Evolutionary conservation across 2,797 vertebrate genomes (phyloP), one percentile per base, ranked within the genome.

Genomic region (Leptodactylus fallax): DNA sequence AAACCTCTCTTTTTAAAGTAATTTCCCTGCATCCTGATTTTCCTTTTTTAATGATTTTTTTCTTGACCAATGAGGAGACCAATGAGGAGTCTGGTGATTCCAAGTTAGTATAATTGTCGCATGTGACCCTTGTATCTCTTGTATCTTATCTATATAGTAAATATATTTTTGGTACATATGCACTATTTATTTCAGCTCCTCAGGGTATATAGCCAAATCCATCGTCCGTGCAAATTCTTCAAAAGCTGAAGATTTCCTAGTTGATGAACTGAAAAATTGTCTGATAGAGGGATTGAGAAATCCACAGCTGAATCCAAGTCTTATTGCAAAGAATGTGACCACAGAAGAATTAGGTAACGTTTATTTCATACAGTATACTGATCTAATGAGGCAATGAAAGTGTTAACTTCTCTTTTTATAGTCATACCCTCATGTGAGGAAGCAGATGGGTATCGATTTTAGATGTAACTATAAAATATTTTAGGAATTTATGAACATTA

Each of bases 51-150:
- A 19, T 61, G 6, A 80, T 67, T 55, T 83, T 83, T 72, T 61
- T 23, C 19, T 83, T 71, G 6, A 45, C 45, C 76, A 88, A 69
- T 53, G 84, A 60, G 51, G 74, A 79, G 36, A 71, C 36, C 74
- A 61, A 25, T 61, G 55, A 47, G 49, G 63, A 87, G 25, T 45
- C 23, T 55, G 49, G 0, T 16, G 72, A 58, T 19, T 49, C 83
- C 60, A 88, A 84, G 87, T 88, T 79, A 88, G 87, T 88, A 85
- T 79, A 81, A n/a, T 16, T 55, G 47, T 71, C 25, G 19, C 49
- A 4, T 60, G 11, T 56, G 45, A 14, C 19, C 13, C 8, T 74
- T 51, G 21, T 85, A 61, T 49, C 36, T 25, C 21, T 51, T 47
- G 61, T 19, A 23, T 74, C 4, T 36, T 36, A 36, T 36, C 36